Conservation (phyloP, 2,113 vertebrate genomes). For the Daboia siamensis region DNA sequence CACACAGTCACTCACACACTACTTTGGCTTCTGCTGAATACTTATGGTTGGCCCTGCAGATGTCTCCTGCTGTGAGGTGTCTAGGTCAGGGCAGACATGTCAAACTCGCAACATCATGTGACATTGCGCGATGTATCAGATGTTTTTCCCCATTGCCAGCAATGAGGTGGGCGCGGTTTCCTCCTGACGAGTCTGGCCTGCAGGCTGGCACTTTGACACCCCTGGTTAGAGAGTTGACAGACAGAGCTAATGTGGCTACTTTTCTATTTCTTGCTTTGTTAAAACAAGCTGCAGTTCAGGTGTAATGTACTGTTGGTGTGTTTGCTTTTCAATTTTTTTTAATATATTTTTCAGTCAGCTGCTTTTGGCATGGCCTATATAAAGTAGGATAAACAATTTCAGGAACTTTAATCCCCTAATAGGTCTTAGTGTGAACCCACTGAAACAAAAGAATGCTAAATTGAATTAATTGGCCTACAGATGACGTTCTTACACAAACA, state of each 20-base stretch:
- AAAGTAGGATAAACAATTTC: background rate
- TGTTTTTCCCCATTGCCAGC: no score
- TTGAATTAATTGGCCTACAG: slow-evolving; percentile 5
- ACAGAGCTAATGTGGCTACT: background rate
- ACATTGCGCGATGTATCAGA: no score
- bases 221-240: background rate
- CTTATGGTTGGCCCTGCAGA: background rate
- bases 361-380: background rate
- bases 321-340: background rate
- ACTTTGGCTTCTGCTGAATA: background rate
- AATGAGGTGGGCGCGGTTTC: no score
- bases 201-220: no score
- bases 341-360: background rate
- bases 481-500: background rate
- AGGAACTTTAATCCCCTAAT: background rate
- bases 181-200: no score
- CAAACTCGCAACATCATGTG: no score
- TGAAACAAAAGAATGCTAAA: background rate
- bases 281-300: background rate
- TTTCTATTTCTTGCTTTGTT: background rate
- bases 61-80: background rate
- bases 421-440: background rate
- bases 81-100: no score
- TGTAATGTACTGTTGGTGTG: background rate
- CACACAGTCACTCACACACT: no score